Evolutionary conservation across 2,888 invertebrate genomes (phyloP).

Genomic region (Dasysyrphus albostriatus): DNA sequence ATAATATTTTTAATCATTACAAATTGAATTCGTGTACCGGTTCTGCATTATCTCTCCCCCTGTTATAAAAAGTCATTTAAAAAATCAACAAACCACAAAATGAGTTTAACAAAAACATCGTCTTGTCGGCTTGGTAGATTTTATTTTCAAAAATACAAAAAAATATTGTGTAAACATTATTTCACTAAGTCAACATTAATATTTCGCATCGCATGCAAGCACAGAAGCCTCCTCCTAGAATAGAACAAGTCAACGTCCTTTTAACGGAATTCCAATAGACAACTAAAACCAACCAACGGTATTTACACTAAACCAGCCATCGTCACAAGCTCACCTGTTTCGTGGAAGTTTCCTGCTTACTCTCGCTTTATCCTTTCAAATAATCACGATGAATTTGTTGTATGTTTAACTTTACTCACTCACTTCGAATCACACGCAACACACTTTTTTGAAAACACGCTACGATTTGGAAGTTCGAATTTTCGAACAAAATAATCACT

Average conservation of each 20-base stretch:
- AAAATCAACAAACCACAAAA: conserved; percentile 18
- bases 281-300: conserved; percentile 5
- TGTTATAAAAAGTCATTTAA: background rate
- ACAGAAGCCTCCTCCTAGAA: conserved; percentile 7
- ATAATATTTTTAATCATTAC: conserved; percentile 40
- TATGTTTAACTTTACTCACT: conserved; percentile 43
- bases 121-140: conserved; percentile 15
- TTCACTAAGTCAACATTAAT: conserved; percentile 41
- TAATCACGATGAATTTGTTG: conserved; percentile 43
- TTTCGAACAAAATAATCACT: conserved; percentile 45
- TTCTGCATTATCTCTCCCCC: background rate
- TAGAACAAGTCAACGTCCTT: conserved; percentile 46
- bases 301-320: background rate
- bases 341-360: conserved; percentile 35
- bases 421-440: conserved; percentile 21
- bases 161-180: conserved; percentile 45
- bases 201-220: conserved; percentile 9
- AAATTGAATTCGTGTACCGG: conserved; percentile 32
- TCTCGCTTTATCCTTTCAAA: conserved; percentile 59
- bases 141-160: conserved; percentile 15
- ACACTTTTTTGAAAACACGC: conserved; percentile 1
- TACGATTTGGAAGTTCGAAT: conserved; percentile 31
- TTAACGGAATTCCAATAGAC: conserved; percentile 52
- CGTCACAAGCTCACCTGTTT: conserved; percentile 48
- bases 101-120: conserved; percentile 2